Percentiles rank a stretch among this genome's conserved stretches.
These are phyloP conservation scores for Rhynchonycteris naso DNA, from an alignment of 2,797 vertebrate species.

Conservation along the genomic window DNA sequence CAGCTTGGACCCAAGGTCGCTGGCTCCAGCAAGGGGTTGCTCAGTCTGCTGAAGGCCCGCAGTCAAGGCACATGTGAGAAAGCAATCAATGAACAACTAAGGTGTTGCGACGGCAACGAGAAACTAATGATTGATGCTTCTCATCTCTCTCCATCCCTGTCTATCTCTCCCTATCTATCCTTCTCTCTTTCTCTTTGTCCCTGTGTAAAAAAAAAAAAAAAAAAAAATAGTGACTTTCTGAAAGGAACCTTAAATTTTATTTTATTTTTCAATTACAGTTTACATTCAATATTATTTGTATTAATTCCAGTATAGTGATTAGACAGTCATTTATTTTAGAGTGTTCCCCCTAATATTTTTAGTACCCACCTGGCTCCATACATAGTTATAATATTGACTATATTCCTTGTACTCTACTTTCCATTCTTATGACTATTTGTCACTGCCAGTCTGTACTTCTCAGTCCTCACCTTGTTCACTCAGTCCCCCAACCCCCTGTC, in stretches of 20 bases:
- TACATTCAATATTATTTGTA: background rate
- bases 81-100: no score
- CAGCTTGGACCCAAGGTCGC: no score
- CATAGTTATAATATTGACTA: background rate
- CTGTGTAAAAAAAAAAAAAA: no score
- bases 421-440: background rate
- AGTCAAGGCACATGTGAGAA: no score
- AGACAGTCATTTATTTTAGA: background rate
- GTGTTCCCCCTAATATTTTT: background rate
- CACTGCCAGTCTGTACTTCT: background rate
- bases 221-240: background rate
- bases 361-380: background rate
- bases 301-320: background rate
- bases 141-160: no score
- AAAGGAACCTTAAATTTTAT: background rate
- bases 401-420: background rate
- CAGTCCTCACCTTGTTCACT: background rate
- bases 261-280: background rate
- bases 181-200: no score
- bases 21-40: no score
- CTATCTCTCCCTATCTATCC: no score
- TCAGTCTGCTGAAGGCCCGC: no score
- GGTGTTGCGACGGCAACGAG: no score
- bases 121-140: no score
- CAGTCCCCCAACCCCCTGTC: background rate